Evolutionary conservation across 2,797 vertebrate genomes (phyloP), one percentile per base, ranked within the genome.

Genomic region (Rhinatrema bivittatum): DNA sequence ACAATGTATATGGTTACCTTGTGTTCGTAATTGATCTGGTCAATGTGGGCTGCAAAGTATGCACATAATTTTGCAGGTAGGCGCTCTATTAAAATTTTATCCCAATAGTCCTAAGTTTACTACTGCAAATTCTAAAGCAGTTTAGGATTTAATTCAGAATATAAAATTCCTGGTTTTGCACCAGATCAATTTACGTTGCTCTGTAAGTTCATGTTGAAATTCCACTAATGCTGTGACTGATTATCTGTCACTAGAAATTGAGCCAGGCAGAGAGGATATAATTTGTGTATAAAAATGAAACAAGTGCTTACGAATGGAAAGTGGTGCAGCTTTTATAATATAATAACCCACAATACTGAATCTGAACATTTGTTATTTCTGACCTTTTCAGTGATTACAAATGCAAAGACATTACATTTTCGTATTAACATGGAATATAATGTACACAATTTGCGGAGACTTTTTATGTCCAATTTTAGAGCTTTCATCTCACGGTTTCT

Each of bases 181-280:
- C n/a, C n/a, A n/a, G n/a, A n/a, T n/a, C n/a, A n/a, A n/a, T n/a
- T n/a, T n/a, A n/a, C n/a, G n/a, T n/a, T n/a, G n/a, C n/a, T n/a
- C n/a, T n/a, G n/a, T n/a, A n/a, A n/a, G n/a, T n/a, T n/a, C n/a
- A n/a, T n/a, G n/a, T n/a, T n/a, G n/a, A n/a, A n/a, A n/a, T n/a
- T n/a, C n/a, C n/a, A n/a, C n/a, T n/a, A 68, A 56, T 67, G 47
- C 68, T 30, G 1, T 20, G 47, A 57, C 45, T 53, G 61, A 56
- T 60, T 51, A 62, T 58, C 56, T 70, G 46, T 59, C 26, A 29
- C 50, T 58, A 39, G 48, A 56, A 53, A 67, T 59, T 50, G 39
- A 42, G 25, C 64, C 63, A 61, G 67, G 62, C 42, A 53, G 53
- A 65, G 58, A 58, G 26, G 38, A 50, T 59, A 47, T 49, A 53